These are phyloP conservation scores for Ataeniobius toweri DNA, from an alignment of 2,797 vertebrate species.

Conservation along the genomic window DNA sequence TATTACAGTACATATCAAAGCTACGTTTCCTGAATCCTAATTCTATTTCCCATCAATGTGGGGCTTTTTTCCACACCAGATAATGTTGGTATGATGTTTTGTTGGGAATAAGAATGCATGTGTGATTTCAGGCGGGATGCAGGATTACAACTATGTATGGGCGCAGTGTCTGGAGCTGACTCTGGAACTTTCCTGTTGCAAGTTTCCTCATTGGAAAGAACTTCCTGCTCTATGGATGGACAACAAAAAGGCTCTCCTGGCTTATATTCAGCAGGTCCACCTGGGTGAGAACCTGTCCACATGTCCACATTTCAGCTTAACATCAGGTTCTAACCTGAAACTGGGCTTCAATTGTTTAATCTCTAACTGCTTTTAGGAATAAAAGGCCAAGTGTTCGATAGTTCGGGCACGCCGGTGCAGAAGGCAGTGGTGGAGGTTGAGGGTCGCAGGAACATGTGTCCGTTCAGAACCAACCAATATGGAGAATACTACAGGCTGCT, in stretches of 20 bases:
- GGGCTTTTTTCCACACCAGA: too few species aligned
- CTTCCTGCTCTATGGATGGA: slow-evolving; percentile 85
- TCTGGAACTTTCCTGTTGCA: slow-evolving; percentile 92
- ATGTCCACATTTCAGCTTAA: background rate
- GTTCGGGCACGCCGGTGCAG: slow-evolving; percentile 77
- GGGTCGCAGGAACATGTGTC: slow-evolving; percentile 85
- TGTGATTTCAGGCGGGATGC: slow-evolving; percentile 89
- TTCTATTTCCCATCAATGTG: background rate
- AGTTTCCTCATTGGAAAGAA: slow-evolving; percentile 83
- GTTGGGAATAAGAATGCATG: background rate
- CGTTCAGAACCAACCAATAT: slow-evolving; percentile 84
- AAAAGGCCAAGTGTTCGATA: slow-evolving; percentile 89
- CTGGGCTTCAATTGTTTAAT: background rate
- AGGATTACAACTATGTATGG: slow-evolving; percentile 96
- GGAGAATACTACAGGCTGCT: slow-evolving; percentile 95
- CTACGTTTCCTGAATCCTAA: background rate
- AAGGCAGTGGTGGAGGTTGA: slow-evolving; percentile 86
- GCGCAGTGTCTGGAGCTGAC: slow-evolving; percentile 93
- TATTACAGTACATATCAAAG: background rate
- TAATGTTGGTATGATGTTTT: too few species aligned
- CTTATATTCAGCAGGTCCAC: slow-evolving; percentile 90
- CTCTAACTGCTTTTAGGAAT: slow-evolving; percentile 80
- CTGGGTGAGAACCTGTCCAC: slow-evolving; percentile 81
- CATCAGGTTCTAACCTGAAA: background rate
- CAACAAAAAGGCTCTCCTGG: slow-evolving; percentile 85